These are phyloP conservation scores for Harmothoe impar DNA, from an alignment of 2,888 invertebrate species.

Conservation along the genomic window DNA sequence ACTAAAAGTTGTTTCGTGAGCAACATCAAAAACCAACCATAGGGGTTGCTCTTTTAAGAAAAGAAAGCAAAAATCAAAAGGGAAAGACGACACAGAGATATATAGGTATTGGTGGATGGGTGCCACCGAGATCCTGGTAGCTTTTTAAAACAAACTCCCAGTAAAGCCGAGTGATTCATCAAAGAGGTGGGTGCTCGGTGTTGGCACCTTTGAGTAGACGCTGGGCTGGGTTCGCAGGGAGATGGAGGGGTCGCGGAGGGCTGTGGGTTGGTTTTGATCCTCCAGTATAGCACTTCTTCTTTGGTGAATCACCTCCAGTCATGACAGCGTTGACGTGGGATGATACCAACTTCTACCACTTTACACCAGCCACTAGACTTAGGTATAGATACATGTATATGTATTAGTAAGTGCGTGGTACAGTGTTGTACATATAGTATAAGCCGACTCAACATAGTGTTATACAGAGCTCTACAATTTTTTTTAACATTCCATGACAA, in stretches of 20 bases:
- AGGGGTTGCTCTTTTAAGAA: not conserved
- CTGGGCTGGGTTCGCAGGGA: not conserved
- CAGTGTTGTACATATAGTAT: too few species aligned
- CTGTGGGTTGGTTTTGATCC: conserved; percentile 6
- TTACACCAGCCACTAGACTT: not conserved
- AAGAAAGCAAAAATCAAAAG: not conserved
- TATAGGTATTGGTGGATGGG: not conserved
- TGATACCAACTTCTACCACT: not conserved
- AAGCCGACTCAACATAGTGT: too few species aligned
- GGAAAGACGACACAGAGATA: not conserved
- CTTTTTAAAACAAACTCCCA: conserved; percentile 8
- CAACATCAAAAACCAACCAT: not conserved
- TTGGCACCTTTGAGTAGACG: not conserved
- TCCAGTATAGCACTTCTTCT: not conserved
- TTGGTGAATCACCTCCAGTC: not conserved
- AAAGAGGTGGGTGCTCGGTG: not conserved
- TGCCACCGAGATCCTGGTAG: not conserved
- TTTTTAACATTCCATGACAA: too few species aligned
- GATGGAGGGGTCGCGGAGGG: not conserved
- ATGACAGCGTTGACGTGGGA: not conserved
- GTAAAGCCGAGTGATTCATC: conserved; percentile 21
- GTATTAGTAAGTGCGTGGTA: not conserved
- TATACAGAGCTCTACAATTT: too few species aligned
- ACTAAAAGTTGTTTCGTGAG: not conserved
- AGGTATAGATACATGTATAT: not conserved